These are phyloP conservation scores for Vombatus ursinus DNA, from an alignment of 2,113 vertebrate genomes.

Conservation along the genomic window DNA sequence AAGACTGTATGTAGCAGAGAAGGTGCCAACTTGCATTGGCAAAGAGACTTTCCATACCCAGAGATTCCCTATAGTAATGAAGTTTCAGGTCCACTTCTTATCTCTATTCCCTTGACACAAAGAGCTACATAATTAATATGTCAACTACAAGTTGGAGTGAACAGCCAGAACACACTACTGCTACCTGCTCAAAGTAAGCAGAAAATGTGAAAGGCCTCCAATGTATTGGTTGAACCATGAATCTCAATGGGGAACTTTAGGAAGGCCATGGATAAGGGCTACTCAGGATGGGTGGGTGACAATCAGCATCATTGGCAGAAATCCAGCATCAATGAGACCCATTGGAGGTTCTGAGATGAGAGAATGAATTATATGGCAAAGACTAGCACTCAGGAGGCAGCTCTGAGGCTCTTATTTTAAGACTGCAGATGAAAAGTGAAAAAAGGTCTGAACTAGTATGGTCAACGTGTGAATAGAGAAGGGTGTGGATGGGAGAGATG, in stretches of 20 bases:
- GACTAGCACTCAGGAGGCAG: background rate
- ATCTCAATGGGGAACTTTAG: background rate
- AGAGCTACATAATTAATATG: too few relatives aligned
- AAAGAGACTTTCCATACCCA: too few relatives aligned
- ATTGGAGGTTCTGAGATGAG: background rate
- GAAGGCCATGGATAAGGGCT: background rate
- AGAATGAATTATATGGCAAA: background rate
- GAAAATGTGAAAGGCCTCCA: background rate
- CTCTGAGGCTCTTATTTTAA: constrained; percentile 7
- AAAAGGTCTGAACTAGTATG: background rate
- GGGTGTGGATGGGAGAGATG: background rate
- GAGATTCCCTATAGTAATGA: too few relatives aligned
- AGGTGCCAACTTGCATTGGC: too few relatives aligned
- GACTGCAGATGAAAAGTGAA: background rate
- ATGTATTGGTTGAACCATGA: background rate
- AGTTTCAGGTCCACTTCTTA: too few relatives aligned
- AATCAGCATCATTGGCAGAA: background rate
- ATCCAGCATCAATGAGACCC: background rate
- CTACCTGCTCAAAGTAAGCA: background rate
- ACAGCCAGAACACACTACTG: too few relatives aligned
- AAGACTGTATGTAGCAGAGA: too few relatives aligned
- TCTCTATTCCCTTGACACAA: too few relatives aligned
- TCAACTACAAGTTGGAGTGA: too few relatives aligned
- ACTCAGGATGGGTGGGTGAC: background rate
- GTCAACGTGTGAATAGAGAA: background rate